phyloP scores from a whole-genome alignment of 2,888 invertebrate species.

The Harpalus rubripes region DNA sequence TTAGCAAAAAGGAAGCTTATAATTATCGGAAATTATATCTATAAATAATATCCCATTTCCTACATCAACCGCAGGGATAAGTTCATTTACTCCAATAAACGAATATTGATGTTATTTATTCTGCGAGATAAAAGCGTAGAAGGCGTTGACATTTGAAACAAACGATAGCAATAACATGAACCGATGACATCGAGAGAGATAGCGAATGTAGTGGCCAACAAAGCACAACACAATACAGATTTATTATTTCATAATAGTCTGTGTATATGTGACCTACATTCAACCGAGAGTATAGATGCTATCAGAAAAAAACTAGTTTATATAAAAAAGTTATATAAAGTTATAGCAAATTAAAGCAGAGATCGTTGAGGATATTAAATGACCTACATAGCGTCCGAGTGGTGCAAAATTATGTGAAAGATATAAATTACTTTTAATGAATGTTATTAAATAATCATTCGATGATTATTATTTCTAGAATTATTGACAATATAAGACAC shows the following conservation, averaged over 20 bases:
- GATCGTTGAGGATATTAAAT: neutral
- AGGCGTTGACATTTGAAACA: constrained; percentile 50
- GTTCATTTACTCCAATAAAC: constrained; percentile 4
- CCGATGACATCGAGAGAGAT: constrained; percentile 34
- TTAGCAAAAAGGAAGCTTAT: too few relatives aligned
- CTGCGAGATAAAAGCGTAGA: constrained; percentile 7
- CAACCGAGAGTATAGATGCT: neutral
- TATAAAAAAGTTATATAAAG: neutral
- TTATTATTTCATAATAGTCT: constrained; percentile 49
- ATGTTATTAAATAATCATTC: too few relatives aligned
- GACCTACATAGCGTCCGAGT: neutral
- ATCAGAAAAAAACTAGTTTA: neutral
- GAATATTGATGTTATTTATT: neutral
- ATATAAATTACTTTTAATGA: too few relatives aligned
- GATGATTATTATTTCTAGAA: too few relatives aligned
- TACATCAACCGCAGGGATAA: neutral
- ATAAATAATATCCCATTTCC: too few relatives aligned
- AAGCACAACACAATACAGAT: constrained; percentile 26
- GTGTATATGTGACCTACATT: constrained; percentile 1
- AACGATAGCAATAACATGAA: constrained; percentile 48
- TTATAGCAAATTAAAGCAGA: neutral
- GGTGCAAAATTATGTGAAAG: neutral
- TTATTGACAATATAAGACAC: too few relatives aligned
- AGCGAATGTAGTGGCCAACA: constrained; percentile 2
- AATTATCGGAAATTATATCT: too few relatives aligned